These are phyloP conservation scores for Eristalis pertinax DNA, from an alignment of 2,888 invertebrate genomes.

Conservation along the genomic window DNA sequence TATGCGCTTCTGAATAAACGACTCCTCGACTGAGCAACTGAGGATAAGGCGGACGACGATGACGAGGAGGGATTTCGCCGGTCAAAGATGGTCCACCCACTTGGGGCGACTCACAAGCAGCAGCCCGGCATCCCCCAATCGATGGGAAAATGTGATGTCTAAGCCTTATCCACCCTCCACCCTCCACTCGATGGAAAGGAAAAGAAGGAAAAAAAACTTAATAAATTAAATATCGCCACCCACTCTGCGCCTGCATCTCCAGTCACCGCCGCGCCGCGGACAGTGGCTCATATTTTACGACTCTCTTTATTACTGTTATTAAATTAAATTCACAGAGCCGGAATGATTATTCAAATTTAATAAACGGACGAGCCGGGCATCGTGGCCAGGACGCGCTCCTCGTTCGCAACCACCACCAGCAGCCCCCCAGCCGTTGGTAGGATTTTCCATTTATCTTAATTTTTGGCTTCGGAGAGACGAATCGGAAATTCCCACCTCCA, in stretches of 20 bases:
- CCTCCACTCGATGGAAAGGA: background rate
- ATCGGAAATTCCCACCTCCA: conserved; percentile 43
- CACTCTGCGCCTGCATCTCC: background rate
- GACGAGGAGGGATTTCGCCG: too few relatives aligned
- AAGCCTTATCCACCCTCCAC: background rate
- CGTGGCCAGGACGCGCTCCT: conserved; percentile 6
- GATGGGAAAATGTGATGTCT: background rate
- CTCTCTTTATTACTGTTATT: conserved; percentile 65
- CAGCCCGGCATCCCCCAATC: background rate
- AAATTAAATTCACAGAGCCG: conserved; percentile 61
- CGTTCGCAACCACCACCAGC: background rate
- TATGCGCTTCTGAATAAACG: background rate
- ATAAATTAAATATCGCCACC: conserved; percentile 35
- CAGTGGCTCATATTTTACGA: conserved; percentile 45
- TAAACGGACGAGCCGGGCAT: conserved; percentile 54
- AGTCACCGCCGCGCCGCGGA: background rate
- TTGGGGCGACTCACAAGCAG: background rate
- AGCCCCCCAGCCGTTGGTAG: conserved; percentile 22
- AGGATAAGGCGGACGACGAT: background rate
- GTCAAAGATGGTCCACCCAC: too few relatives aligned
- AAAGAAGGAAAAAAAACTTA: conserved; percentile 17
- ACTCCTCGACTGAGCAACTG: background rate
- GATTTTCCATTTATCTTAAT: conserved; percentile 57
- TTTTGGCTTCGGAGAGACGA: conserved; percentile 23
- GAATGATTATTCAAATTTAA: conserved; percentile 70